Conservation (phyloP, 1,140 invertebrate genomes). For the Thalassaphorura encarpata region DNA sequence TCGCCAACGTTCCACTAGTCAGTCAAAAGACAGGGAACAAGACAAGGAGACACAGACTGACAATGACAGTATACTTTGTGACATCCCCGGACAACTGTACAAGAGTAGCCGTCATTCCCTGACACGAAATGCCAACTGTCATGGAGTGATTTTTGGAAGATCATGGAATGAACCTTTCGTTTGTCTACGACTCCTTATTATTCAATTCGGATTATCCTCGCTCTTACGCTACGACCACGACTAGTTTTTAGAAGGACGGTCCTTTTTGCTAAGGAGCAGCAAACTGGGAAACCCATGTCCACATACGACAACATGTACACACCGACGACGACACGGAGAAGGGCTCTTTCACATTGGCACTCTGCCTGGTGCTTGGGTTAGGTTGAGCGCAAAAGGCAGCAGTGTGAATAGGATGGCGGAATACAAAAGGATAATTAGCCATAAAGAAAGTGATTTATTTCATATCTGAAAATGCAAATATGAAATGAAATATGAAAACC, state of each 20-base stretch:
- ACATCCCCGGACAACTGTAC: conserved; percentile 26
- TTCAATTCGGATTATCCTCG: too few relatives aligned
- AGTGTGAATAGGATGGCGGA: conserved; percentile 29
- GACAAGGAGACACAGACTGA: conserved; percentile 12
- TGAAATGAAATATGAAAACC: too few relatives aligned
- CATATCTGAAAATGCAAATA: conserved; percentile 31
- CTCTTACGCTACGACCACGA: too few relatives aligned
- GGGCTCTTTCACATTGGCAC: background rate
- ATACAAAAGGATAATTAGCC: conserved; percentile 32
- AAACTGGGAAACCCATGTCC: too few relatives aligned
- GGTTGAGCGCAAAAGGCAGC: conserved; percentile 11
- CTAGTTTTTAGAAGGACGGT: too few relatives aligned
- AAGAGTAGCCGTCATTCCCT: conserved; percentile 10
- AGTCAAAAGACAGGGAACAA: conserved; percentile 10
- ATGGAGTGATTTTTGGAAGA: too few relatives aligned
- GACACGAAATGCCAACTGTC: conserved; percentile 30
- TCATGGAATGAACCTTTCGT: too few relatives aligned
- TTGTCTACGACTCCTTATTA: too few relatives aligned
- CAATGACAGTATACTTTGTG: conserved; percentile 28
- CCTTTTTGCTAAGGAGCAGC: too few relatives aligned
- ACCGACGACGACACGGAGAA: background rate
- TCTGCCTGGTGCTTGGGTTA: background rate
- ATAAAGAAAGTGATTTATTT: conserved; percentile 32
- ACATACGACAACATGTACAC: too few relatives aligned
- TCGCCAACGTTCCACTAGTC: conserved; percentile 27